Evolutionary conservation across 2,888 invertebrate species (phyloP).

Genomic region (Yponomeuta cagnagella): DNA sequence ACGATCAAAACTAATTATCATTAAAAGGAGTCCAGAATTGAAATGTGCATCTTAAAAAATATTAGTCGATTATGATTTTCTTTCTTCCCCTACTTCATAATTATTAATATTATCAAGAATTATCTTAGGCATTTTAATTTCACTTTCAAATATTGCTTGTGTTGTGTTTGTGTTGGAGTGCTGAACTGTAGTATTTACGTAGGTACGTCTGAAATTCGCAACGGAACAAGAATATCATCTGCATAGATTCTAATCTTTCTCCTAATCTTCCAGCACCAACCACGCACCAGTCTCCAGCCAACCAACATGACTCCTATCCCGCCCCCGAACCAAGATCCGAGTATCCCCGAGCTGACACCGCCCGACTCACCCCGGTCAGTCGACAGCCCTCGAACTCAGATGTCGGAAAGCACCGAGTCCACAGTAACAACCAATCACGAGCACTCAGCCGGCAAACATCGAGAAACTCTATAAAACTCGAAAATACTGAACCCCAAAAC

Average conservation of each 20-base stretch:
- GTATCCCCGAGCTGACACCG: constrained; percentile 61
- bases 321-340: constrained; percentile 52
- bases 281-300: constrained; percentile 57
- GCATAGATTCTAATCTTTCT: background rate
- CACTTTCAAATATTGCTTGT: too few species aligned
- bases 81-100: too few species aligned
- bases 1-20: background rate
- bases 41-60: background rate
- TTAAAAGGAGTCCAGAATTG: background rate
- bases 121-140: too few species aligned
- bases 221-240: too few species aligned
- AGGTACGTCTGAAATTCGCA: too few species aligned
- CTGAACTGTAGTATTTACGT: too few species aligned
- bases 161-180: too few species aligned
- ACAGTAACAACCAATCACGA: constrained; percentile 25
- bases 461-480: constrained; percentile 36
- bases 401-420: constrained; percentile 26
- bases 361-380: constrained; percentile 44
- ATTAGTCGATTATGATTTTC: background rate
- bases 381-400: constrained; percentile 29
- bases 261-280: constrained; percentile 54
- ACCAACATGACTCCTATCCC: constrained; percentile 51
- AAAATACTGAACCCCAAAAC: constrained; percentile 21
- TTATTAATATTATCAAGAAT: too few species aligned
- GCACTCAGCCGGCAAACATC: constrained; percentile 29